Percentiles rank a stretch among this genome's conserved stretches.
Evolutionary conservation across 2,888 invertebrate species (phyloP).

Genomic region (Herminia tarsipennalis): DNA sequence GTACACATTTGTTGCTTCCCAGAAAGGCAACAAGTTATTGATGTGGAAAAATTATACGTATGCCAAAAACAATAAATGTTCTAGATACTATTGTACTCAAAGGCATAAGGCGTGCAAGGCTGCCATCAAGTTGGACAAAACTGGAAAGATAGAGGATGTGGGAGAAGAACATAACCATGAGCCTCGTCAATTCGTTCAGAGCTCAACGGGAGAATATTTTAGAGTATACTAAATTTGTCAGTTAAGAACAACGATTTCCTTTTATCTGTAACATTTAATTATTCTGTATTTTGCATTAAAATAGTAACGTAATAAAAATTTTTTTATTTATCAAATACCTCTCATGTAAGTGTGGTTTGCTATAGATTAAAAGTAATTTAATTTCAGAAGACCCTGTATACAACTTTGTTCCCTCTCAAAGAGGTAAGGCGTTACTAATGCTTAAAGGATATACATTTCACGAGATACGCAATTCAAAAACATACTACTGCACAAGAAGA

Average conservation of each 20-base stretch:
- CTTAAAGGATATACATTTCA: slow-evolving; percentile 13
- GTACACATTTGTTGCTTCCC: slow-evolving; percentile 13
- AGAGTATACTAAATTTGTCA: not conserved
- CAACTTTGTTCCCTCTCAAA: not conserved
- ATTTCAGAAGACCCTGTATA: no score
- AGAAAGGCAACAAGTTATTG: slow-evolving; percentile 18
- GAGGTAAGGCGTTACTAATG: slow-evolving; percentile 26
- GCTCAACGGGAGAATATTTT: not conserved
- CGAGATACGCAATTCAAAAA: no score
- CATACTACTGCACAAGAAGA: no score
- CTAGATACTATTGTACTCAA: slow-evolving; percentile 20
- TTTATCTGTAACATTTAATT: no score
- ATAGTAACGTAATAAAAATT: no score
- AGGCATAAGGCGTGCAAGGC: slow-evolving; percentile 40
- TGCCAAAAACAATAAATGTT: slow-evolving; percentile 9
- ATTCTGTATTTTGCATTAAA: no score
- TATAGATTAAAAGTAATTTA: no score
- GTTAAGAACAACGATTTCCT: no score
- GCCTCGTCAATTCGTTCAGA: not conserved
- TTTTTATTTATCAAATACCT: no score
- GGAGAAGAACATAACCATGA: not conserved
- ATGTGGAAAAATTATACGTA: slow-evolving; percentile 29
- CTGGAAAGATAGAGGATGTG: slow-evolving; percentile 19
- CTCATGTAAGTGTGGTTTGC: no score
- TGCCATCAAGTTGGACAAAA: slow-evolving; percentile 36